These are phyloP conservation scores for Chinchilla lanigera DNA, from an alignment of 2,113 vertebrate species.

Conservation along the genomic window DNA sequence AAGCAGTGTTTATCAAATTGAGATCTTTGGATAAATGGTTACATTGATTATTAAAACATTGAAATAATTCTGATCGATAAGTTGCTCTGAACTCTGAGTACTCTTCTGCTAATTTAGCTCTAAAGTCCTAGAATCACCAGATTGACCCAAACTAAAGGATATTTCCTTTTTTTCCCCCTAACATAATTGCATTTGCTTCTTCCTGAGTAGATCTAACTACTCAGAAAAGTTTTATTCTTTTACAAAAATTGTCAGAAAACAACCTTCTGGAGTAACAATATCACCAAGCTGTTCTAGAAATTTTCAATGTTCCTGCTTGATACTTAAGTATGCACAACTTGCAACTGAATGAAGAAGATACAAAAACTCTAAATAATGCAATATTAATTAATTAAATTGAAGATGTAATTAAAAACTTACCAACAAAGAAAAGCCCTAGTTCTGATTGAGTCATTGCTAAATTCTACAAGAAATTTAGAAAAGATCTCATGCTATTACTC, in stretches of 20 bases:
- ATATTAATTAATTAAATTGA: too few relatives aligned
- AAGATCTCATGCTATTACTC: too few relatives aligned
- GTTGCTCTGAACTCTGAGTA: too few relatives aligned
- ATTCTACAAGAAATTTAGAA: too few relatives aligned
- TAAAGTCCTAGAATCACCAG: not conserved
- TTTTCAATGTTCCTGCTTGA: not conserved
- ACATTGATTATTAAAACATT: not conserved
- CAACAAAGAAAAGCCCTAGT: too few relatives aligned
- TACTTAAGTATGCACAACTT: not conserved
- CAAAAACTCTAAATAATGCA: too few relatives aligned
- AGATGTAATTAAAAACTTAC: too few relatives aligned
- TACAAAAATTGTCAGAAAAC: not conserved
- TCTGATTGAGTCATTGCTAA: too few relatives aligned
- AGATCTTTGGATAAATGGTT: not conserved
- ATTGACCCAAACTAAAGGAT: not conserved
- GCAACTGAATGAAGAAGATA: too few relatives aligned
- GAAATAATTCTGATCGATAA: not conserved
- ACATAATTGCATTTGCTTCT: not conserved
- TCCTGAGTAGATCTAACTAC: not conserved
- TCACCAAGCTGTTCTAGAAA: not conserved
- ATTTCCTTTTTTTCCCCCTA: not conserved
- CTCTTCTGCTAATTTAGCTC: not conserved
- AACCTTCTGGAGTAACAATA: not conserved
- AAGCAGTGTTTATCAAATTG: not conserved
- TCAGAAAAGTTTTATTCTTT: not conserved